Evolutionary conservation across 2,113 vertebrate genomes (phyloP).

Genomic region (Aphelocoma coerulescens): DNA sequence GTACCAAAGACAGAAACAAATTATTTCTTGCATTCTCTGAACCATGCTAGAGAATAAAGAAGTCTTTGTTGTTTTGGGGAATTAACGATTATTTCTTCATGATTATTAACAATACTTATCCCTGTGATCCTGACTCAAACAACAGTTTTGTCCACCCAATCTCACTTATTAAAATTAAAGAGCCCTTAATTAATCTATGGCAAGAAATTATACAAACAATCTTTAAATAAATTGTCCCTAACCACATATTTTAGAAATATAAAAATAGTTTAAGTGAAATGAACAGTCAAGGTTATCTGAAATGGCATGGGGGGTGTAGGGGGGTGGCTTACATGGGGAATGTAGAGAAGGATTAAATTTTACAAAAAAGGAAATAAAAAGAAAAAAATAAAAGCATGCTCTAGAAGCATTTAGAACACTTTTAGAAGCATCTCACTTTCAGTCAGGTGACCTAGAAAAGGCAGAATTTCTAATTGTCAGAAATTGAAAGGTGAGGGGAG

Average conservation of each 20-base stretch:
- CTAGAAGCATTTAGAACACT: not conserved
- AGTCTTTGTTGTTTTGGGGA: not conserved
- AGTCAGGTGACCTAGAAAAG: not conserved
- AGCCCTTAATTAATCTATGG: not conserved
- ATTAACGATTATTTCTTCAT: not conserved
- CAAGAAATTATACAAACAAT: not conserved
- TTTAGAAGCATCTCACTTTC: not conserved
- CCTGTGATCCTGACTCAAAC: not conserved
- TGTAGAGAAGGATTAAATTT: not conserved
- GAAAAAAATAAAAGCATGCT: not conserved
- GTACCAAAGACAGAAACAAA: not conserved
- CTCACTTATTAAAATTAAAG: not conserved
- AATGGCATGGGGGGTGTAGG: not conserved
- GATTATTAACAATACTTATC: not conserved
- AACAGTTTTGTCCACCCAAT: not conserved
- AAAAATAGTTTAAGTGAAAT: not conserved
- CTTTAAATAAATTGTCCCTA: not conserved
- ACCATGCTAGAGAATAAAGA: not conserved
- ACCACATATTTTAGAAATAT: not conserved
- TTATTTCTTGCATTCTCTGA: not conserved
- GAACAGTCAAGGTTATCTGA: not conserved
- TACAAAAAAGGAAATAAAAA: not conserved
- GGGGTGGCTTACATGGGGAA: not conserved
- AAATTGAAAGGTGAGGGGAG: not conserved
- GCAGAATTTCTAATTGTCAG: constrained; percentile 1